Percentiles rank a stretch among this genome's conserved stretches.
These are phyloP conservation scores for Carpatolechia fugitivella DNA, from an alignment of 2,888 invertebrate genomes.

Conservation along the genomic window DNA sequence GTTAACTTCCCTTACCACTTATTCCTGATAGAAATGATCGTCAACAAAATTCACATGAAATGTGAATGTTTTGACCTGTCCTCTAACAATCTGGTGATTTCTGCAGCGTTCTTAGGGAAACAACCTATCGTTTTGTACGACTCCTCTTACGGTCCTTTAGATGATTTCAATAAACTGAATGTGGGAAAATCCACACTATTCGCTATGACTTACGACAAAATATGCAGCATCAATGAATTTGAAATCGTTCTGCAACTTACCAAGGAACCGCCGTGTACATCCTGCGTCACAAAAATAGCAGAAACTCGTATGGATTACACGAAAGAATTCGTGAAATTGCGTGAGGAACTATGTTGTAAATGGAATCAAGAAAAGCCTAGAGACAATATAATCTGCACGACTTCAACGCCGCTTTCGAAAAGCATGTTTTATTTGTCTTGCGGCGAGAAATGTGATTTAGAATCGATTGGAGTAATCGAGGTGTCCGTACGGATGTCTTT, in stretches of 20 bases:
- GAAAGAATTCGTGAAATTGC: constrained; percentile 50
- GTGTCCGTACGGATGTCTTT: constrained; percentile 67
- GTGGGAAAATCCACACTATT: constrained; percentile 68
- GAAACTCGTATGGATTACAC: constrained; percentile 63
- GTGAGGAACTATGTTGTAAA: constrained; percentile 63
- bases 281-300: constrained; percentile 61
- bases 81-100: constrained; percentile 63
- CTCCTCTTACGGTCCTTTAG: constrained; percentile 58
- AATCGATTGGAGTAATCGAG: constrained; percentile 67
- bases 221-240: constrained; percentile 61
- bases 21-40: constrained; percentile 65
- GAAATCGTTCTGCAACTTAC: constrained; percentile 53
- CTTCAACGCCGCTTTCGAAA: constrained; percentile 61
- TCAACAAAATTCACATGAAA: constrained; percentile 73
- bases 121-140: constrained; percentile 63
- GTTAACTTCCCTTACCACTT: constrained; percentile 66
- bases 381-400: constrained; percentile 64
- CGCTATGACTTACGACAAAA: constrained; percentile 73
- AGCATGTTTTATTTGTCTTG: constrained; percentile 64
- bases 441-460: constrained; percentile 47
- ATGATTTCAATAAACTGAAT: constrained; percentile 57
- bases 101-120: constrained; percentile 64
- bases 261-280: constrained; percentile 66
- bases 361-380: constrained; percentile 61
- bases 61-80: constrained; percentile 71